These are phyloP conservation scores for Rachycentron canadum DNA, from an alignment of 2,797 vertebrate species.

Conservation along the genomic window DNA sequence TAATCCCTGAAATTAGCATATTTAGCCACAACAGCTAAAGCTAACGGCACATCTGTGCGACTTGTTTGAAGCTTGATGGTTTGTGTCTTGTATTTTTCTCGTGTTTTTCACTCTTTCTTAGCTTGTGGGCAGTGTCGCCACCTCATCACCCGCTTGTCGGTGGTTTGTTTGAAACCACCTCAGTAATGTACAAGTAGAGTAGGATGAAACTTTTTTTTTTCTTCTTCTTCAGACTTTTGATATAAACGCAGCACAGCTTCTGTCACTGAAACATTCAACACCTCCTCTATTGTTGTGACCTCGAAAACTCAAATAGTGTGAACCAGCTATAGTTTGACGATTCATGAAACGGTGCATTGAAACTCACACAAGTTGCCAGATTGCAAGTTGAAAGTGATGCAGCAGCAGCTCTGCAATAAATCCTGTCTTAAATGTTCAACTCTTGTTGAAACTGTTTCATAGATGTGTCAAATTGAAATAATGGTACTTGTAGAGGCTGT, in stretches of 20 bases:
- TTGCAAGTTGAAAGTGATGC: too few species aligned
- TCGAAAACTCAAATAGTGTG: not conserved
- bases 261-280: constrained; percentile 18
- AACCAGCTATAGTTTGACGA: not conserved
- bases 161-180: not conserved
- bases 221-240: not conserved
- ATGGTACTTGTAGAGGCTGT: not conserved
- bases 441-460: not conserved
- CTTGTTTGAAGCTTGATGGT: not conserved
- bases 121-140: constrained; percentile 20
- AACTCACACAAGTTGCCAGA: not conserved
- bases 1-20: constrained; percentile 8
- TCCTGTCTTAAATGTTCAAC: not conserved
- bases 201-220: not conserved
- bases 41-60: not conserved
- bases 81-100: not conserved
- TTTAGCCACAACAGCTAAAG: not conserved
- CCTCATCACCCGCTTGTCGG: constrained; percentile 27
- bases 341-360: not conserved
- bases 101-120: not conserved
- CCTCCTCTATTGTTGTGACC: not conserved
- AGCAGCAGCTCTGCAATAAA: not conserved
- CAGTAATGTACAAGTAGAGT: not conserved
- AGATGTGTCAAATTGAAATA: not conserved
- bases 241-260: constrained; percentile 15